Conservation (phyloP, 2,888 invertebrate species). For the Corythucha ciliata region DNA sequence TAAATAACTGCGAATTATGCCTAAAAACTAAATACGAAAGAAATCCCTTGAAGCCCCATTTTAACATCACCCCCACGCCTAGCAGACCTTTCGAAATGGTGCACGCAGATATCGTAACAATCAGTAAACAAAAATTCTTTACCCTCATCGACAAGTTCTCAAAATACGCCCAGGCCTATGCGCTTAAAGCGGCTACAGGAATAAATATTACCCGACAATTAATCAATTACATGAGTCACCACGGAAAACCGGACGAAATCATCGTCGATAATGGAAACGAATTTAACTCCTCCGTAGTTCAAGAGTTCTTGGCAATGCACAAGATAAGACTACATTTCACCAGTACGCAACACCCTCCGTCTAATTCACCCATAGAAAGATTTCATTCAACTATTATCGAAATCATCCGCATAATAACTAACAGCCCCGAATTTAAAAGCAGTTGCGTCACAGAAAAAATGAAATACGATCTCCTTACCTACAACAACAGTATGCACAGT, state of each 20-base stretch:
- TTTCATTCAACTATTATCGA: constrained; percentile 22
- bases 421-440: constrained; percentile 8
- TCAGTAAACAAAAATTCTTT: not conserved
- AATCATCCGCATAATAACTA: constrained; percentile 15
- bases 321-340: constrained; percentile 11
- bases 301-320: constrained; percentile 8
- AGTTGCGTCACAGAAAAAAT: constrained; percentile 5
- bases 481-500: not conserved
- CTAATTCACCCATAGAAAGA: constrained; percentile 12
- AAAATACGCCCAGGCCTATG: constrained; percentile 7
- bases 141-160: constrained; percentile 9
- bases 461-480: constrained; percentile 2
- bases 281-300: constrained; percentile 4
- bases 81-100: not conserved
- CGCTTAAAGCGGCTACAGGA: not conserved
- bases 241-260: constrained; percentile 11
- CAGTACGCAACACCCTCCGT: constrained; percentile 12
- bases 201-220: not conserved
- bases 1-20: constrained; percentile 2
- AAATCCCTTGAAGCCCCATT: constrained; percentile 2
- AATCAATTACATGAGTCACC: not conserved
- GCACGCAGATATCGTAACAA: constrained; percentile 1
- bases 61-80: not conserved
- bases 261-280: constrained; percentile 17
- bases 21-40: constrained; percentile 13